Base-by-base conservation (phyloP, 1,140 invertebrate genomes). In the Brachionus rubens region DNA sequence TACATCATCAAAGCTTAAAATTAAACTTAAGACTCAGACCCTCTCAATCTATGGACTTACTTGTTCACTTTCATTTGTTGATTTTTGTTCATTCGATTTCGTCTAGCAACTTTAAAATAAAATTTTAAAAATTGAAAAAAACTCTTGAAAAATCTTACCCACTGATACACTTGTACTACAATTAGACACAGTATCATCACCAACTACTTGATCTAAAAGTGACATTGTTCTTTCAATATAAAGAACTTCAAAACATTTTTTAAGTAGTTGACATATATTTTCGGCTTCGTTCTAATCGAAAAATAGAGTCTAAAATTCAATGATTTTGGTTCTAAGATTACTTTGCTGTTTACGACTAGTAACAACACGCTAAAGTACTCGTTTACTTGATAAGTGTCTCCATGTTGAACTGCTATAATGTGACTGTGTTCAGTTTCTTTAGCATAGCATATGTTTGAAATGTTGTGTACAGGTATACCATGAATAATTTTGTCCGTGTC, bases 171-270 rank as follows among this genome's bases (percentile, higher is more conserved):
- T 65, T 10, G 36, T 65, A 41, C 59, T 65, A 24, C 59, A 65
- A 65, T 65, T 41, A 1, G 59, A 65, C 33, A 65, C 24, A 43
- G 59, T 65, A 10, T 65, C 59, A 43, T 65, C 59, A 24, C 59
- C 59, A 24, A 65, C 59, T 10, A 65, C 59, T 46, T 65, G 59
- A 28, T 65, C 59, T 24, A 65, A 24, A 2, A 65, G 43, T 24
- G 59, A 65, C 59, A 65, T 65, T 26, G 59, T 65, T 43, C 59
- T 65, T 24, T 65, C 59, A 43, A 65, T 65, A 41, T 65, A 65
- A 19, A 65, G 24, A 14, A 65, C 33, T 36, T 65, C 59, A 41
- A 65, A 65, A 36, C 59, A 65, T 65, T 43, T 65, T 43, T 65
- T 65, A 19, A 65, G 36, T 7, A 65, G 33, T 43, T 65, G 59